Evolutionary conservation across 2,113 vertebrate genomes (phyloP).

Genomic region (Burhinus bistriatus): DNA sequence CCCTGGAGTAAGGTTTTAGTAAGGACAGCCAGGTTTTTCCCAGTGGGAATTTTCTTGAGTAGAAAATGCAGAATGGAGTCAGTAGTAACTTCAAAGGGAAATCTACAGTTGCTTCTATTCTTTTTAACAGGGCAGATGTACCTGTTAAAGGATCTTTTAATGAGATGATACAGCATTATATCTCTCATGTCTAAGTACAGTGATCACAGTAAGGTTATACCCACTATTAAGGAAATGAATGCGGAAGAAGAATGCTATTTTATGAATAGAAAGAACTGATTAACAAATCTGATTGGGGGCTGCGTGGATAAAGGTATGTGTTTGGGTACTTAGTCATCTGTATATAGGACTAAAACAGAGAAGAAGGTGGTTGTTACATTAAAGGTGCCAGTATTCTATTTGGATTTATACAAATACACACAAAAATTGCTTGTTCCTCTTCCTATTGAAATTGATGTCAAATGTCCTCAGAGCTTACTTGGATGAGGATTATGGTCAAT

Average conservation of each 20-base stretch:
- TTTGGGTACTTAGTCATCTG: not conserved
- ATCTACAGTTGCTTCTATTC: not conserved
- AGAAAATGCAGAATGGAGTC: not conserved
- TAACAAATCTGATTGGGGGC: not conserved
- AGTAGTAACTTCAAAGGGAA: not conserved
- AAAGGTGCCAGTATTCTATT: not conserved
- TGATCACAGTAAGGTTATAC: not conserved
- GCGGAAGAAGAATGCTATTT: not conserved
- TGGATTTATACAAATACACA: not conserved
- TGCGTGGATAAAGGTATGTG: not conserved
- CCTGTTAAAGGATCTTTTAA: not conserved
- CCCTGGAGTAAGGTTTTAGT: not conserved
- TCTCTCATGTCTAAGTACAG: not conserved
- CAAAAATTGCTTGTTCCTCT: not conserved
- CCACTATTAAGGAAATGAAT: not conserved
- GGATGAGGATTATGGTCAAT: not conserved
- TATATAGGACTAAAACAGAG: not conserved
- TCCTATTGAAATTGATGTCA: not conserved
- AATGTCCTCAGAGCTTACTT: not conserved
- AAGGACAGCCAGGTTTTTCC: not conserved
- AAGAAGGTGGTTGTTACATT: not conserved
- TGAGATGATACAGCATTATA: not conserved
- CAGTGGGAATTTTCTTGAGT: not conserved
- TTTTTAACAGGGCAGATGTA: not conserved
- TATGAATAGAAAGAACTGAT: not conserved